Conservation (phyloP, 2,797 vertebrate genomes). For the Esox lucius region DNA sequence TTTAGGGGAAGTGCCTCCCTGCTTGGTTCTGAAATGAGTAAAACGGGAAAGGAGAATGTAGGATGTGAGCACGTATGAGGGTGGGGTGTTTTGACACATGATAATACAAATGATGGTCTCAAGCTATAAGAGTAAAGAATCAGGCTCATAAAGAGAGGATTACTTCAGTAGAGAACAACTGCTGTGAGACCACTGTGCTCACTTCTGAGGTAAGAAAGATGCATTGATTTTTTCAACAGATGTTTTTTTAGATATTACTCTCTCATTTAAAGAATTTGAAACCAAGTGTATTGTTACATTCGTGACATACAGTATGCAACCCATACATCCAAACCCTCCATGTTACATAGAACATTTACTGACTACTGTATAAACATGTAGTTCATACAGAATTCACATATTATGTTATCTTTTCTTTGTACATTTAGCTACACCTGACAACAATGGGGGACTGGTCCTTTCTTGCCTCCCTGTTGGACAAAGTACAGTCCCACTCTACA, state of each 20-base stretch:
- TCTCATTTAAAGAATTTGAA: too few relatives aligned
- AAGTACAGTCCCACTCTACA: conserved; percentile 91
- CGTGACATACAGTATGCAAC: too few relatives aligned
- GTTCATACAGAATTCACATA: not conserved
- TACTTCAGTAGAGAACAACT: not conserved
- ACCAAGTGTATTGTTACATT: too few relatives aligned
- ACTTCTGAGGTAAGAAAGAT: conserved; percentile 46
- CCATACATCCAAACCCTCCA: not conserved
- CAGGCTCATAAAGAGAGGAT: not conserved
- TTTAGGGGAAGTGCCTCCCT: not conserved
- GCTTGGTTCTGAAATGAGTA: not conserved
- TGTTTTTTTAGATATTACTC: too few relatives aligned
- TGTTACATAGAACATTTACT: not conserved
- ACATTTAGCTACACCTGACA: not conserved
- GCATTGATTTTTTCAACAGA: not conserved
- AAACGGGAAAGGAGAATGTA: not conserved
- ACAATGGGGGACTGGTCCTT: conserved; percentile 92
- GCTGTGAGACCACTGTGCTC: conserved; percentile 13
- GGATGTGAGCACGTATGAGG: not conserved
- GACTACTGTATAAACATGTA: not conserved
- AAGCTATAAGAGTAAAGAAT: not conserved
- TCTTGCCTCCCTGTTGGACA: conserved; percentile 86
- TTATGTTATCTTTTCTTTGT: not conserved
- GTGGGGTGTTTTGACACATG: not conserved
- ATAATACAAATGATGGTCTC: not conserved